A percentile compares a stretch with the other conserved stretches of the same genome.
These are phyloP conservation scores for Fulica atra DNA, from an alignment of 2,113 vertebrate genomes.

Conservation along the genomic window DNA sequence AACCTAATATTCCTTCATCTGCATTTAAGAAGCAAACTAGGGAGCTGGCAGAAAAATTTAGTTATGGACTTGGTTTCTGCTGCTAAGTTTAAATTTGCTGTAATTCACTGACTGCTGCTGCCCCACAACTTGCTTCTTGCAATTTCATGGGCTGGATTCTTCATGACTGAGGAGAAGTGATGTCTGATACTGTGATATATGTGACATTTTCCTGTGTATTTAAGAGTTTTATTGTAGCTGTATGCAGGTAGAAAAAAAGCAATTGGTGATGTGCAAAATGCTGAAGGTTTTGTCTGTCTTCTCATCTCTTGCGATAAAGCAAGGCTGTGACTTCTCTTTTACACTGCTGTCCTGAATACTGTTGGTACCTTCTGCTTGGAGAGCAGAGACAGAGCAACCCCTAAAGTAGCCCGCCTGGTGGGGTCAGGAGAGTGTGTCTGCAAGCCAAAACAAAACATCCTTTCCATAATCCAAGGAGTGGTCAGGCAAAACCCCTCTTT, in stretches of 20 bases:
- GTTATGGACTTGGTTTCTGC: neutral
- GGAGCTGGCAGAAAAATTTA: neutral
- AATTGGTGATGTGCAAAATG: neutral
- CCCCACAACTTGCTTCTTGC: neutral
- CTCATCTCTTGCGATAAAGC: neutral
- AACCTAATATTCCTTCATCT: slow-evolving; percentile 34
- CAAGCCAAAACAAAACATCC: neutral
- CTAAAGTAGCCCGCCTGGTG: neutral
- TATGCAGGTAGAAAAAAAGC: neutral
- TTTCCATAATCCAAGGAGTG: neutral
- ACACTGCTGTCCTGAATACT: neutral
- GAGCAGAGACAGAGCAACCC: neutral
- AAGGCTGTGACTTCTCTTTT: neutral
- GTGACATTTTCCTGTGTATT: neutral
- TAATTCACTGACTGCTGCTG: neutral
- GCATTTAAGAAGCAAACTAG: slow-evolving; percentile 28
- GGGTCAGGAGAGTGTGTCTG: neutral
- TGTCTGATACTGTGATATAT: neutral
- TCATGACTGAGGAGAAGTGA: neutral
- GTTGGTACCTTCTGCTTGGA: neutral
- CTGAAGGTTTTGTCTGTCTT: neutral
- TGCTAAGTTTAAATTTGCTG: neutral
- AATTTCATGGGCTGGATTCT: neutral
- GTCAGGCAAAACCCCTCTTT: neutral
- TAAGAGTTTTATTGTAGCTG: neutral